These are phyloP conservation scores for Bombus waltoni DNA, from an alignment of 1,140 invertebrate species.

Conservation along the genomic window DNA sequence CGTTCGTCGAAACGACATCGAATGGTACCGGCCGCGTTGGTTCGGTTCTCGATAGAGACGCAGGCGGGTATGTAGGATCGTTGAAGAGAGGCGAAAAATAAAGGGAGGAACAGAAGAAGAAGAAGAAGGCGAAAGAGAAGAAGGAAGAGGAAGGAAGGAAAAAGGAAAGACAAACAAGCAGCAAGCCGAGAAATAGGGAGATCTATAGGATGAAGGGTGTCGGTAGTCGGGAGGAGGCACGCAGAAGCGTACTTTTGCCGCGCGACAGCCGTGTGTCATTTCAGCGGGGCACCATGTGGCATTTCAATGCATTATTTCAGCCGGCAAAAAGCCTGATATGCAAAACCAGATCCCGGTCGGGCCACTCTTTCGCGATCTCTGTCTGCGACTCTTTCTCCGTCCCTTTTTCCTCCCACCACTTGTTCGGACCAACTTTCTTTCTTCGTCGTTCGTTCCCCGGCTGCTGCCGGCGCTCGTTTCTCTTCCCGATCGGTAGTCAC, in stretches of 20 bases:
- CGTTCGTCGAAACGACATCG: neutral
- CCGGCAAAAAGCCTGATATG: constrained; percentile 79
- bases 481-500: constrained; percentile 29
- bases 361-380: constrained; percentile 44
- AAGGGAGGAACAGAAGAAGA: neutral
- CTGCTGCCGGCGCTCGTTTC: no score
- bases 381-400: constrained; percentile 22
- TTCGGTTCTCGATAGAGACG: neutral
- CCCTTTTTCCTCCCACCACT: constrained; percentile 15
- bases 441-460: neutral
- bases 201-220: constrained; percentile 13
- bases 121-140: neutral
- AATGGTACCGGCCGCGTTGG: no score
- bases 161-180: neutral
- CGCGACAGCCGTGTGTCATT: constrained; percentile 80
- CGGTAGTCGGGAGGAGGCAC: constrained; percentile 45
- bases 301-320: constrained; percentile 82
- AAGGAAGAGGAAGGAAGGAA: no score
- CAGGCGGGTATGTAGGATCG: no score
- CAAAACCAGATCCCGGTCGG: constrained; percentile 73
- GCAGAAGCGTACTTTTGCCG: constrained; percentile 69
- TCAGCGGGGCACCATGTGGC: constrained; percentile 78
- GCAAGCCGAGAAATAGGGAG: neutral
- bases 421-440: constrained; percentile 17
- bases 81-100: neutral